Conservation (phyloP, 2,797 vertebrate species). For the Clamator glandarius region DNA sequence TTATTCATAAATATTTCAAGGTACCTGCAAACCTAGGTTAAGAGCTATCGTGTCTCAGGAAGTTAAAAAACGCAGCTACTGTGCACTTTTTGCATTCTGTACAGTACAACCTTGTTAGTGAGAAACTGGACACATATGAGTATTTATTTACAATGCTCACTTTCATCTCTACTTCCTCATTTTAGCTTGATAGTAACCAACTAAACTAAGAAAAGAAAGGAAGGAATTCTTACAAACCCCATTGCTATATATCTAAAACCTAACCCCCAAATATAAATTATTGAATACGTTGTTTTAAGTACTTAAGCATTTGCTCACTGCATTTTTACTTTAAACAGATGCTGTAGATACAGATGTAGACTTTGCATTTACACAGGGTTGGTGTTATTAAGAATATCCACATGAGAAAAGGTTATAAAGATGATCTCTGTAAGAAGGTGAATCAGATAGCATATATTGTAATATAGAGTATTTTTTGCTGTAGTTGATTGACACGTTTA, state of each 20-base stretch:
- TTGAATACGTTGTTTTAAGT: slow-evolving; percentile 13
- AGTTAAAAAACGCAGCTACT: slow-evolving; percentile 60
- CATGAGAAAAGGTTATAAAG: slow-evolving; percentile 61
- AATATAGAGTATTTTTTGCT: slow-evolving; percentile 23
- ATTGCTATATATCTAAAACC: background rate
- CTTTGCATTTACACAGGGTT: slow-evolving; percentile 25
- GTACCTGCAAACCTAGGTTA: slow-evolving; percentile 71
- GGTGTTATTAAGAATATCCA: slow-evolving; percentile 63
- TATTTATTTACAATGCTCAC: slow-evolving; percentile 57
- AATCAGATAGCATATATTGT: slow-evolving; percentile 42
- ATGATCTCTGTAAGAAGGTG: slow-evolving; percentile 45
- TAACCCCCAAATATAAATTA: slow-evolving; percentile 42
- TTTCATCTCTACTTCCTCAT: slow-evolving; percentile 21
- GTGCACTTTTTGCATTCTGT: background rate
- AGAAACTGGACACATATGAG: slow-evolving; percentile 45
- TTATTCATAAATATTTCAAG: slow-evolving; percentile 76
- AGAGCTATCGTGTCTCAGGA: slow-evolving; percentile 61
- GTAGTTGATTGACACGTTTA: slow-evolving; percentile 40
- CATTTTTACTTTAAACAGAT: slow-evolving; percentile 35
- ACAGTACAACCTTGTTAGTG: background rate
- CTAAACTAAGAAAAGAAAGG: slow-evolving; percentile 49
- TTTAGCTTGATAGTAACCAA: slow-evolving; percentile 55
- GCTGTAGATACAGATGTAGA: slow-evolving; percentile 16
- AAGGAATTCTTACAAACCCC: slow-evolving; percentile 27
- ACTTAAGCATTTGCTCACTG: background rate